phyloP scores from a whole-genome alignment of 2,113 vertebrate genomes.

The Pithys albifrons region DNA sequence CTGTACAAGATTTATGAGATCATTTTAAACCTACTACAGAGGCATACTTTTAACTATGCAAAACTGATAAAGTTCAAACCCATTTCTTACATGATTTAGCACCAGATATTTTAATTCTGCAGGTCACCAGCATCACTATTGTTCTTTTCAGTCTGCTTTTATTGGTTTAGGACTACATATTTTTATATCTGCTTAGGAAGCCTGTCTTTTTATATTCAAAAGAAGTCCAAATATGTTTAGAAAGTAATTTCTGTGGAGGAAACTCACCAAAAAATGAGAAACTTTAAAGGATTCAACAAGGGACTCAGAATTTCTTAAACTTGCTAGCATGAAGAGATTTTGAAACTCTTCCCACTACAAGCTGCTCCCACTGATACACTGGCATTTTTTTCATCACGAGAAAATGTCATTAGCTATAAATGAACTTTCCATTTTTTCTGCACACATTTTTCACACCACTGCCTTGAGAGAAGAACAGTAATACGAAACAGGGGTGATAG shows the following conservation, averaged over 20 bases:
- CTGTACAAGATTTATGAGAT: neutral
- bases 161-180: fast-evolving
- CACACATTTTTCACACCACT: neutral
- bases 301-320: neutral
- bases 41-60: neutral
- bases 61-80: neutral
- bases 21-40: neutral
- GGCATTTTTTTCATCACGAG: neutral
- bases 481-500: neutral
- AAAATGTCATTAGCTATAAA: neutral
- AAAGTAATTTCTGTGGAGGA: neutral
- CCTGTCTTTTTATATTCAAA: neutral
- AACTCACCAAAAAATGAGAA: neutral
- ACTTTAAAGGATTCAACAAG: neutral
- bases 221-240: neutral
- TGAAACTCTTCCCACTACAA: neutral
- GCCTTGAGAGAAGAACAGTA: neutral
- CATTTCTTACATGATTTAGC: neutral
- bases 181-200: neutral
- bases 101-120: neutral
- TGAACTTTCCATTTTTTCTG: neutral
- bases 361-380: neutral
- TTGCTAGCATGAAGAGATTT: neutral
- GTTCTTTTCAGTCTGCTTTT: neutral
- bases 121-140: neutral